These are phyloP conservation scores for Metopia argyrocephala DNA, from an alignment of 2,888 invertebrate species.

Conservation along the genomic window DNA sequence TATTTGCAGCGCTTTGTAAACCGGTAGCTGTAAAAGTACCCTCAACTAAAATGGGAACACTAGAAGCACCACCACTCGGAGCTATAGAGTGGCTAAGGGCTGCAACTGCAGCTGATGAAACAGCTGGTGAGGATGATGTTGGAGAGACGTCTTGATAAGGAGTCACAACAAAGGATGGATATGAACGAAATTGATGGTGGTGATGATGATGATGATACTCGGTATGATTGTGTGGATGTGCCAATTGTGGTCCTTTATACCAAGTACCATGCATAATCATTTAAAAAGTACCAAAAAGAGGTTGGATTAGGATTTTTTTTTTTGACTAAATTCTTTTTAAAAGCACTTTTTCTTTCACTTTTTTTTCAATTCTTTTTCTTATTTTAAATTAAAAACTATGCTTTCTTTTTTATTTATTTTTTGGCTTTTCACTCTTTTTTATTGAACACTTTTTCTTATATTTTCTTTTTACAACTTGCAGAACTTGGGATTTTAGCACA, in stretches of 20 bases:
- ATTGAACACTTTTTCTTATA: not conserved
- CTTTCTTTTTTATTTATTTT: not conserved
- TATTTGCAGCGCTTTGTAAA: slow-evolving; percentile 42
- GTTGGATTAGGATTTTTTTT: not conserved
- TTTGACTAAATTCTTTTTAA: not conserved
- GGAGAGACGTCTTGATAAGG: slow-evolving; percentile 73
- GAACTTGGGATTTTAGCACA: not conserved
- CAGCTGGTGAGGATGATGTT: slow-evolving; percentile 59
- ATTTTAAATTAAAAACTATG: not conserved
- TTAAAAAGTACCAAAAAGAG: slow-evolving; percentile 63
- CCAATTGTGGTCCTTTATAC: slow-evolving; percentile 78
- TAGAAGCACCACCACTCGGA: too few species aligned
- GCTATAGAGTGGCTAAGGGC: slow-evolving; percentile 64
- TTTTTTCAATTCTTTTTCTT: not conserved
- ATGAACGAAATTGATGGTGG: slow-evolving; percentile 74
- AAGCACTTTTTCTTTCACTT: not conserved
- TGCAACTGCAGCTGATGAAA: slow-evolving; percentile 46
- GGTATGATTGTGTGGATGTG: slow-evolving; percentile 70
- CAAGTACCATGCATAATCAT: slow-evolving; percentile 79
- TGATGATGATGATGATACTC: slow-evolving; percentile 67
- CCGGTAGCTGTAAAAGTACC: slow-evolving; percentile 67
- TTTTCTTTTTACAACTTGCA: not conserved
- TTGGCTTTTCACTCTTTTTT: not conserved
- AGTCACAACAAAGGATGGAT: slow-evolving; percentile 77
- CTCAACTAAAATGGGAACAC: slow-evolving; percentile 71